phyloP scores from a whole-genome alignment of 2,888 invertebrate genomes.

The Abrostola tripartita region DNA sequence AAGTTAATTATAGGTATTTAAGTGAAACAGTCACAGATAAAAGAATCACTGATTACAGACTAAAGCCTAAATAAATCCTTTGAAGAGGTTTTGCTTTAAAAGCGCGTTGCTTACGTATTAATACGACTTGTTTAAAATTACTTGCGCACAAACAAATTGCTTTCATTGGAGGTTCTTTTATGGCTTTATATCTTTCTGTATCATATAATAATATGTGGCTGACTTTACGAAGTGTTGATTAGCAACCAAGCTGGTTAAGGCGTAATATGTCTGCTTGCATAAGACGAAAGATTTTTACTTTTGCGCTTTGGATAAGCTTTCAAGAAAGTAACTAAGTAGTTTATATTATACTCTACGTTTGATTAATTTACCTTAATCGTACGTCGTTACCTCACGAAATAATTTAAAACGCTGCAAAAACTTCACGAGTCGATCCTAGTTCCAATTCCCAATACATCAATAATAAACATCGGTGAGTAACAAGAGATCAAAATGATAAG shows the following conservation, averaged over 20 bases:
- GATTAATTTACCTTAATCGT: not conserved
- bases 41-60: slow-evolving; percentile 56
- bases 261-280: no score
- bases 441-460: slow-evolving; percentile 49
- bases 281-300: no score
- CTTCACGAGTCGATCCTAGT: slow-evolving; percentile 18
- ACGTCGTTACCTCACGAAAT: slow-evolving; percentile 3
- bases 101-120: slow-evolving; percentile 44
- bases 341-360: no score
- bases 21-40: slow-evolving; percentile 61
- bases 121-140: slow-evolving; percentile 49
- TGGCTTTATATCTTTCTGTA: slow-evolving; percentile 18
- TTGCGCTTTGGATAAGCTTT: no score
- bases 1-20: slow-evolving; percentile 68
- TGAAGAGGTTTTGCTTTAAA: slow-evolving; percentile 53
- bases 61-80: slow-evolving; percentile 53
- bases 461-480: slow-evolving; percentile 62
- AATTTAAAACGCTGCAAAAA: slow-evolving; percentile 27
- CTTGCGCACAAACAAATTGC: slow-evolving; percentile 48
- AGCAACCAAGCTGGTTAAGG: not conserved
- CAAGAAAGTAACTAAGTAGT: no score
- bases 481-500: slow-evolving; percentile 76
- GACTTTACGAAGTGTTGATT: not conserved
- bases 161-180: slow-evolving; percentile 41
- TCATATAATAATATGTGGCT: slow-evolving; percentile 7